phyloP scores from a whole-genome alignment of 2,797 vertebrate genomes.

The Poecile montanus region DNA sequence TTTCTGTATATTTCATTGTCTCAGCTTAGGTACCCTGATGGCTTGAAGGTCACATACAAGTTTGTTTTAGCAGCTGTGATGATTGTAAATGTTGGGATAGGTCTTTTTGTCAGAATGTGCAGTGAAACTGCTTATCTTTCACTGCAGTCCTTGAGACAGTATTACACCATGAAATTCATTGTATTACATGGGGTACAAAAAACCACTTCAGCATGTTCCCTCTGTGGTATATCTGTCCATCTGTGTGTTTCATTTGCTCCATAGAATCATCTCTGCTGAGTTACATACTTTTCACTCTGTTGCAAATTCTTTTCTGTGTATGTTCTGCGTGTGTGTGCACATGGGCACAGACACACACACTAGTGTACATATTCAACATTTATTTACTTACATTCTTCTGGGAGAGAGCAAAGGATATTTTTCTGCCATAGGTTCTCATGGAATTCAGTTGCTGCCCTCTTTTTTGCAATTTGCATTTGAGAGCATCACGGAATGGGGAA shows the following conservation, averaged over 20 bases:
- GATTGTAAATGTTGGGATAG: not conserved
- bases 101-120: not conserved
- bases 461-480: conserved; percentile 23
- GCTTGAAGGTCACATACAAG: conserved; percentile 41
- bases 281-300: not conserved
- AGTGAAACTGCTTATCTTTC: not conserved
- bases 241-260: not conserved
- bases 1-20: conserved; percentile 29
- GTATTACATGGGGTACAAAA: not conserved
- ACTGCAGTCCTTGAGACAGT: not conserved
- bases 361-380: not conserved
- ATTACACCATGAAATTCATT: not conserved
- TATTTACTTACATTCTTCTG: conserved; percentile 40
- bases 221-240: not conserved
- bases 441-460: not conserved
- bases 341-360: not conserved
- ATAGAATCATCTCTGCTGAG: not conserved
- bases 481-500: conserved; percentile 7
- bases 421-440: not conserved
- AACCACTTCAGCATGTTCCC: not conserved
- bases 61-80: conserved; percentile 56
- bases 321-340: not conserved
- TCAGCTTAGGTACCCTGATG: not conserved
- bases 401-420: not conserved
- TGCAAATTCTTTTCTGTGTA: not conserved